phyloP scores from a whole-genome alignment of 2,888 invertebrate genomes.

The Seladonia tumulorum region DNA sequence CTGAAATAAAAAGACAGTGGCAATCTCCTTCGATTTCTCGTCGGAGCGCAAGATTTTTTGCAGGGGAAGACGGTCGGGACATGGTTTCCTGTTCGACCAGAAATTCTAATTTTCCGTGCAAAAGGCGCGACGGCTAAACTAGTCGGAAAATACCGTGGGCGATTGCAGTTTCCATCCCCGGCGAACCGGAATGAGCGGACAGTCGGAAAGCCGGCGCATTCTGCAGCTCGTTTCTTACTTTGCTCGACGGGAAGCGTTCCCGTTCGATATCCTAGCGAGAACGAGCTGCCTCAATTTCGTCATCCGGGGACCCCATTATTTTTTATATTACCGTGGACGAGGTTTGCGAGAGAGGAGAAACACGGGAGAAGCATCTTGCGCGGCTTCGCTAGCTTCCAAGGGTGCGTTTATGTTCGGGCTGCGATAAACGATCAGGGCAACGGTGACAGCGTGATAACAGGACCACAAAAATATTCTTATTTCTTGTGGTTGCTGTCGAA shows the following conservation, averaged over 20 bases:
- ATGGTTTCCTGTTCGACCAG: background rate
- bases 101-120: constrained; percentile 23
- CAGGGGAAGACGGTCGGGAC: background rate
- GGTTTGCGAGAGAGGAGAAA: background rate
- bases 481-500: background rate
- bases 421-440: background rate
- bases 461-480: background rate
- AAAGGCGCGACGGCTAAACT: background rate
- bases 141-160: background rate
- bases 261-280: constrained; percentile 19
- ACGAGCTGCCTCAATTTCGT: constrained; percentile 24
- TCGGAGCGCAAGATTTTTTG: background rate
- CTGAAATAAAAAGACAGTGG: background rate
- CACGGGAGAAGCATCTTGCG: background rate
- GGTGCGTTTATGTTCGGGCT: background rate
- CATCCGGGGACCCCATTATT: constrained; percentile 26
- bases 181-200: constrained; percentile 8
- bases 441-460: background rate
- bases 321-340: constrained; percentile 14
- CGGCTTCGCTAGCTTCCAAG: background rate
- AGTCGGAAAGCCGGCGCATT: background rate
- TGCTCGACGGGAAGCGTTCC: constrained; percentile 6
- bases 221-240: constrained; percentile 13
- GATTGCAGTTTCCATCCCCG: constrained; percentile 2
- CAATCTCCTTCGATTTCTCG: constrained; percentile 5